These are phyloP conservation scores for Catocala nupta DNA, from an alignment of 2,888 invertebrate genomes.

Conservation along the genomic window DNA sequence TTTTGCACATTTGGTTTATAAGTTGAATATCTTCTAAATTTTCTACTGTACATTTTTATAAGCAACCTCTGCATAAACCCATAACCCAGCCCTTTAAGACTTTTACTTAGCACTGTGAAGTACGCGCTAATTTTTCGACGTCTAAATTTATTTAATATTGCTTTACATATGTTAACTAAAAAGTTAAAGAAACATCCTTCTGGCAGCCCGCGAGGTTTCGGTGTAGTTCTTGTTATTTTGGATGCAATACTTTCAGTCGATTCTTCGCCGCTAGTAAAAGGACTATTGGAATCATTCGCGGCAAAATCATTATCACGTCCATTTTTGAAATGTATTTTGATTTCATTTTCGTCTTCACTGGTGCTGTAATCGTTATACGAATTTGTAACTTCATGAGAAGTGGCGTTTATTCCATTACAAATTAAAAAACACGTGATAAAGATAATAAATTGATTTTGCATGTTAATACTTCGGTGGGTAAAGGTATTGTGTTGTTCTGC, in stretches of 20 bases:
- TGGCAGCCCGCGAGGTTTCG: slow-evolving; percentile 39
- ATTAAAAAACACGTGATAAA: neutral
- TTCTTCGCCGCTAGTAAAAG: neutral
- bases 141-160: slow-evolving; percentile 57
- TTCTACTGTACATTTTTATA: slow-evolving; percentile 58
- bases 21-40: slow-evolving; percentile 53
- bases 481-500: too few species aligned
- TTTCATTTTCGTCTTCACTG: neutral
- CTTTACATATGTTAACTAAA: slow-evolving; percentile 63
- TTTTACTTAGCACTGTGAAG: slow-evolving; percentile 58
- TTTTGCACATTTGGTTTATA: slow-evolving; percentile 55
- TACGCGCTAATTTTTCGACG: slow-evolving; percentile 54
- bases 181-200: slow-evolving; percentile 68
- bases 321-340: neutral
- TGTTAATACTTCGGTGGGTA: neutral
- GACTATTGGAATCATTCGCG: neutral
- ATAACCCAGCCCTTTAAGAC: slow-evolving; percentile 55
- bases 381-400: neutral
- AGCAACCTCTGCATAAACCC: slow-evolving; percentile 54
- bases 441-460: slow-evolving; percentile 14
- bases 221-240: slow-evolving; percentile 11
- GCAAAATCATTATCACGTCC: neutral
- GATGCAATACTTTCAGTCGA: neutral
- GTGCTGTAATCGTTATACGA: neutral
- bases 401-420: neutral